These are phyloP conservation scores for Cyclura pinguis DNA, from an alignment of 2,797 vertebrate species.

Conservation along the genomic window DNA sequence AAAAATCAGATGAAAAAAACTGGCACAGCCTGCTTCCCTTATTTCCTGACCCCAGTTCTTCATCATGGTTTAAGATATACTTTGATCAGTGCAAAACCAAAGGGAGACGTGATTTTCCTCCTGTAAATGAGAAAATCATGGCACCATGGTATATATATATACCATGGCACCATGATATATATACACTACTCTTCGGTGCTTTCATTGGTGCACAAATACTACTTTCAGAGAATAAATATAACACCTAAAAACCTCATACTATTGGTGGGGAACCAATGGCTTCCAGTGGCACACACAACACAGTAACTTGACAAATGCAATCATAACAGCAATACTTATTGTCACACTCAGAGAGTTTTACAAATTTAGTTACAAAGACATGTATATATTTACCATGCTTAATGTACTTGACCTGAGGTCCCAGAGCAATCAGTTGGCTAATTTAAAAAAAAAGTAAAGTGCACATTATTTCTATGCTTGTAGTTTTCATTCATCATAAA, in stretches of 20 bases:
- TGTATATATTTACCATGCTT: background rate
- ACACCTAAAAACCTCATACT: background rate
- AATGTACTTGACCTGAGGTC: background rate
- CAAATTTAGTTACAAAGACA: background rate
- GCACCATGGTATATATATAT: background rate
- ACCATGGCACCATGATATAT: background rate
- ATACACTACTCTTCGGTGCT: background rate
- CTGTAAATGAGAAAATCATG: background rate
- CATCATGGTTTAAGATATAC: background rate
- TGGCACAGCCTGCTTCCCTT: background rate
- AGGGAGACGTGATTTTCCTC: background rate
- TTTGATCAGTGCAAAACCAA: background rate
- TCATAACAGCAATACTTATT: background rate
- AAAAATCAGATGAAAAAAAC: background rate
- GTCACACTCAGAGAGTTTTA: background rate
- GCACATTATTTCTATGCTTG: background rate
- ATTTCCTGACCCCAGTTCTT: background rate
- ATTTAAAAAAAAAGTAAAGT: background rate
- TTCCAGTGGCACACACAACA: background rate
- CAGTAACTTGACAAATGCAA: background rate
- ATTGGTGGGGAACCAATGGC: background rate
- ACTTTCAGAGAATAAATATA: constrained; percentile 3
- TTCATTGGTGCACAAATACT: background rate
- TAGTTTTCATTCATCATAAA: background rate
- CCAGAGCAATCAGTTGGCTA: background rate